phyloP scores from a whole-genome alignment of 2,888 invertebrate genomes.

The Micoletzkya japonica region DNA sequence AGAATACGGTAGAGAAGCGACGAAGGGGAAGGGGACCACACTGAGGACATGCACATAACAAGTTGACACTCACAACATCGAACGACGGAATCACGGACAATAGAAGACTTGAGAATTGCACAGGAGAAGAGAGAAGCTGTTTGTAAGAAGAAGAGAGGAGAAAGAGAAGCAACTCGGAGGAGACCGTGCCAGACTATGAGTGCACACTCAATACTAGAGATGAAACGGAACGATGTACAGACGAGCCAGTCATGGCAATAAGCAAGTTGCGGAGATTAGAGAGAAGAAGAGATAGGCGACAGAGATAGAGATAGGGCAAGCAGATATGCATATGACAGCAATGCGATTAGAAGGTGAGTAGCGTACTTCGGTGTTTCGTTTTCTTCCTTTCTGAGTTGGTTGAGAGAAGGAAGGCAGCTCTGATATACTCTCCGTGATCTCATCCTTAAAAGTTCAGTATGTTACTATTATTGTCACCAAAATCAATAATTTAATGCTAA shows the following conservation, averaged over 20 bases:
- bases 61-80: not conserved
- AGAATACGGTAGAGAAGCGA: not conserved
- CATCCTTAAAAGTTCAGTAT: slow-evolving; percentile 57
- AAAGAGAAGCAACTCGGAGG: no score
- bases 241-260: not conserved
- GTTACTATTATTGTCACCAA: no score
- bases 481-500: no score
- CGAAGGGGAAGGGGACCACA: not conserved
- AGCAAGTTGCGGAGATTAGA: not conserved
- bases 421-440: slow-evolving; percentile 62
- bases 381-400: slow-evolving; percentile 27
- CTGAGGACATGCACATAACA: no score
- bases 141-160: no score
- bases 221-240: not conserved
- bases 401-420: slow-evolving; percentile 58
- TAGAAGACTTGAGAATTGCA: not conserved
- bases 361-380: slow-evolving; percentile 21
- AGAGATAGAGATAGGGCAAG: not conserved
- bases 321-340: not conserved
- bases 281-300: slow-evolving; percentile 13
- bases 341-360: not conserved
- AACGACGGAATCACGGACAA: not conserved
- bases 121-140: not conserved
- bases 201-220: no score
- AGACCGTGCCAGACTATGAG: no score